These are phyloP conservation scores for Peromyscus californicus DNA, from an alignment of 2,113 vertebrate genomes.

Conservation along the genomic window DNA sequence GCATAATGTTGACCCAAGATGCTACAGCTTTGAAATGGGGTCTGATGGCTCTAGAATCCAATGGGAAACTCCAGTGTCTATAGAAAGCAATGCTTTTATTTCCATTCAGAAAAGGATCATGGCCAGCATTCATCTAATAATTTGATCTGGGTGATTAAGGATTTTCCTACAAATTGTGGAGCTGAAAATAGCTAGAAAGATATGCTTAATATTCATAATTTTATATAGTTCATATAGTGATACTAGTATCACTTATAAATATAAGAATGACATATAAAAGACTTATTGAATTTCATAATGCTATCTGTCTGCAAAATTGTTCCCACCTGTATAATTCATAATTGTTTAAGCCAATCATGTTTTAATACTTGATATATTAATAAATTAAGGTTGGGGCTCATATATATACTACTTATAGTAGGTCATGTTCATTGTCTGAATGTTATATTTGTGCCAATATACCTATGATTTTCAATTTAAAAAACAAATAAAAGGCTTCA, in stretches of 20 bases:
- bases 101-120: slow-evolving; percentile 33
- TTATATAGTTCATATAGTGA: slow-evolving; percentile 59
- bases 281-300: slow-evolving; percentile 65
- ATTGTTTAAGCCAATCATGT: slow-evolving; percentile 75
- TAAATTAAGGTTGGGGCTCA: slow-evolving; percentile 76
- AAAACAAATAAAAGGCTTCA: slow-evolving; percentile 63
- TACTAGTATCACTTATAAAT: slow-evolving; percentile 69
- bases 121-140: neutral
- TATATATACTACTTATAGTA: slow-evolving; percentile 39
- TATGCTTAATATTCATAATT: slow-evolving; percentile 66
- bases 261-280: slow-evolving; percentile 75
- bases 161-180: slow-evolving; percentile 60
- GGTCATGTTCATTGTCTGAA: slow-evolving; percentile 57
- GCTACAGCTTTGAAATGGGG: slow-evolving; percentile 48
- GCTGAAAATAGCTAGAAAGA: slow-evolving; percentile 58
- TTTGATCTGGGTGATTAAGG: slow-evolving; percentile 53
- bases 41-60: neutral
- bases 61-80: neutral
- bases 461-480: slow-evolving; percentile 72
- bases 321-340: slow-evolving; percentile 75
- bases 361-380: slow-evolving; percentile 80
- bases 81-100: slow-evolving; percentile 40
- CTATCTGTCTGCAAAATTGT: slow-evolving; percentile 65
- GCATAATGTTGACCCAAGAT: neutral
- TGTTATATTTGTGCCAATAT: slow-evolving; percentile 65